Conservation (phyloP, 2,797 vertebrate species). For the Siniperca obscura region DNA sequence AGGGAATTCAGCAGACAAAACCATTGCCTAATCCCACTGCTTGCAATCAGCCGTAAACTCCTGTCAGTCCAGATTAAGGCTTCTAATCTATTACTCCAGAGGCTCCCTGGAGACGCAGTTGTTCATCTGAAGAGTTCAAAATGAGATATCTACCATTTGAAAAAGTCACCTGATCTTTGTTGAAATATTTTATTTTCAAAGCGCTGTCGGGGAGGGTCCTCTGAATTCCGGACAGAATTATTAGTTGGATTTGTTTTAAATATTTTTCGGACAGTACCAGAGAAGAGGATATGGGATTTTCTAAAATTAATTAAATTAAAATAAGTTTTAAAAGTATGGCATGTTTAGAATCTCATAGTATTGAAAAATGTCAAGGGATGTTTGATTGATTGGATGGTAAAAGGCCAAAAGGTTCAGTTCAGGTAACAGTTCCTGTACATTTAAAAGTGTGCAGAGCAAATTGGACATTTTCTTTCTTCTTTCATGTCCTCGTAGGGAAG, state of each 20-base stretch:
- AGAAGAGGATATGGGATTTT: neutral
- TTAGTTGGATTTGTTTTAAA: neutral
- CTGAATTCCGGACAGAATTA: neutral
- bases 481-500: neutral
- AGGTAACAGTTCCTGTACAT: neutral
- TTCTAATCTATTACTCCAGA: conserved; percentile 71
- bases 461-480: neutral
- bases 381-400: neutral
- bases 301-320: neutral
- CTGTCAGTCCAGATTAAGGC: conserved; percentile 78
- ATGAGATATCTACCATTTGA: neutral
- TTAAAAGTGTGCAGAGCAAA: neutral
- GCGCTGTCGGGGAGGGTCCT: neutral
- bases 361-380: neutral
- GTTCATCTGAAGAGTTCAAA: conserved; percentile 52
- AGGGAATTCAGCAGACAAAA: conserved; percentile 67
- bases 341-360: neutral
- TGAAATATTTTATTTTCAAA: neutral
- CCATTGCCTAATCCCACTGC: conserved; percentile 70
- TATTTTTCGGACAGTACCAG: neutral
- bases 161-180: conserved; percentile 6
- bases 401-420: no score
- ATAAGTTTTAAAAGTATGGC: neutral
- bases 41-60: conserved; percentile 74
- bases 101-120: conserved; percentile 35